A percentile compares a stretch with the other conserved stretches of the same genome.
Evolutionary conservation across 1,140 invertebrate species (phyloP).

Genomic region (Trichogramma pretiosum): DNA sequence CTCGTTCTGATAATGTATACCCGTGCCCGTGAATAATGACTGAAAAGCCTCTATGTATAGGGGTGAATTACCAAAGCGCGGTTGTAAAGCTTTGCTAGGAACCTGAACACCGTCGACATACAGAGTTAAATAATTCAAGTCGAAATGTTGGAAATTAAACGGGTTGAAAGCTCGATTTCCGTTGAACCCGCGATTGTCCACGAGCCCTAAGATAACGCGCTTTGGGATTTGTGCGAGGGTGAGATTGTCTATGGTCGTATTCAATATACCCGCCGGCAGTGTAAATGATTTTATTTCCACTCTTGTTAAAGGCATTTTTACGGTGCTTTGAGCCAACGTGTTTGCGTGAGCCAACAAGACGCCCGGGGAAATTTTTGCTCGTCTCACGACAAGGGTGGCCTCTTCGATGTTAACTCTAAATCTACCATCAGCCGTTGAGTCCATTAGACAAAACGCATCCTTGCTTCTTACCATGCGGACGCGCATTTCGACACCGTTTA

Average conservation of each 20-base stretch:
- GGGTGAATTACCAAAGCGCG: background rate
- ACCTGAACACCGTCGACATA: too few relatives aligned
- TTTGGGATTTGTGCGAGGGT: conserved; percentile 32
- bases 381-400: background rate
- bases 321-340: too few relatives aligned
- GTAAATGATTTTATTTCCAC: background rate
- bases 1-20: too few relatives aligned
- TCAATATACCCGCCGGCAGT: conserved; percentile 25
- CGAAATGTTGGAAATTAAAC: too few relatives aligned
- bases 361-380: background rate
- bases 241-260: conserved; percentile 29
- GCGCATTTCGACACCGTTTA: background rate
- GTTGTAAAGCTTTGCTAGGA: conserved; percentile 35
- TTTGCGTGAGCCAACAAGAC: conserved; percentile 22
- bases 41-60: background rate
- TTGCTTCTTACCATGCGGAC: too few relatives aligned
- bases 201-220: conserved; percentile 9
- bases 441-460: too few relatives aligned
- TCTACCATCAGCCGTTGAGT: background rate
- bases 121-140: too few relatives aligned
- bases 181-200: conserved; percentile 32
- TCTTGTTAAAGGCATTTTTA: background rate
- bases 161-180: conserved; percentile 29
- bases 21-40: too few relatives aligned
- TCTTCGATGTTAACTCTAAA: background rate